Evolutionary conservation across 1,140 invertebrate species (phyloP).

Genomic region (Ceratoteleas bidentatus): DNA sequence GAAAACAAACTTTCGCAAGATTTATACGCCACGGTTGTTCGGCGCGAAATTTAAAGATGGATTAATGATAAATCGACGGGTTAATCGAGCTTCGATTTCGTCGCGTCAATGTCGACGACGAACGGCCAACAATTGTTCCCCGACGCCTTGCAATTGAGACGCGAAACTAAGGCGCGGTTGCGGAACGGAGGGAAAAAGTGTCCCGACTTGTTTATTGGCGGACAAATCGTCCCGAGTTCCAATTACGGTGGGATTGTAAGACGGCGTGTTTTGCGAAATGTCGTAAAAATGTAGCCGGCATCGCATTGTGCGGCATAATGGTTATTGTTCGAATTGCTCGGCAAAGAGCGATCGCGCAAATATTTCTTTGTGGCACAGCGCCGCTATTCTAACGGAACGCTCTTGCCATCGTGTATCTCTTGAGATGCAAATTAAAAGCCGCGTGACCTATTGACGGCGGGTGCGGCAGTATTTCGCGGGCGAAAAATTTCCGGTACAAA

Average conservation of each 20-base stretch:
- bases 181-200: no score
- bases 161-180: no score
- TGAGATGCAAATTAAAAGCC: constrained; percentile 55
- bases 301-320: constrained; percentile 43
- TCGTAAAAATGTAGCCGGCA: constrained; percentile 40
- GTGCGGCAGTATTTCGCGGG: no score
- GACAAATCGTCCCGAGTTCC: constrained; percentile 27
- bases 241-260: constrained; percentile 36
- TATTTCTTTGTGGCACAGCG: constrained; percentile 56
- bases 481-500: no score
- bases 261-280: constrained; percentile 36
- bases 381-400: constrained; percentile 63
- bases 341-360: constrained; percentile 54
- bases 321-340: constrained; percentile 53
- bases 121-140: no score
- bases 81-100: no score
- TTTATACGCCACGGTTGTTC: no score
- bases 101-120: no score
- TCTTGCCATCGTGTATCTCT: constrained; percentile 35
- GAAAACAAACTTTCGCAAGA: no score
- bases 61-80: no score
- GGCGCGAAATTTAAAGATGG: no score
- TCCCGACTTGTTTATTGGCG: not conserved
- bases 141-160: no score
- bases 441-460: constrained; percentile 42